phyloP scores from a whole-genome alignment of 2,113 vertebrate genomes.

The Gallinago jamesoni region DNA sequence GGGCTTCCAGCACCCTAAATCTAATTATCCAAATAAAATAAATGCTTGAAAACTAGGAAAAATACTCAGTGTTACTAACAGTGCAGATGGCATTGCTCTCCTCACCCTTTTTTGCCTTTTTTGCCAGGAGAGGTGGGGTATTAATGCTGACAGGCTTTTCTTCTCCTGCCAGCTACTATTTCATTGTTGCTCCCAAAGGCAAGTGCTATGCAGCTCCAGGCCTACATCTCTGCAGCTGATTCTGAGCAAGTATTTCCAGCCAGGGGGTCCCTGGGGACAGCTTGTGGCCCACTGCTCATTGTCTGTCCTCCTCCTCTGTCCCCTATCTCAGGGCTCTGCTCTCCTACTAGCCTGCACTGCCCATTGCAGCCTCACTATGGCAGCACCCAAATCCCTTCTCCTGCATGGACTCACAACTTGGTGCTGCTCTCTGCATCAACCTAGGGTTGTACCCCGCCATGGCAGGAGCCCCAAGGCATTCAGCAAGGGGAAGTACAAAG shows the following conservation, averaged over 20 bases:
- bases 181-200: fast-evolving
- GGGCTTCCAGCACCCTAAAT: not conserved
- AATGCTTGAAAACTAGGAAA: not conserved
- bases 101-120: not conserved
- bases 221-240: too few relatives aligned
- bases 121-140: not conserved
- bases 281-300: fast-evolving
- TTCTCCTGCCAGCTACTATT: not conserved
- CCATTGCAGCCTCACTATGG: fast-evolving
- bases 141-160: not conserved
- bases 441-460: not conserved
- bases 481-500: not conserved
- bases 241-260: not conserved
- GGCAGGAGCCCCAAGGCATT: not conserved
- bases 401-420: not conserved
- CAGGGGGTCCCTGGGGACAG: not conserved
- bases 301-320: not conserved
- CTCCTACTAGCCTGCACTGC: not conserved
- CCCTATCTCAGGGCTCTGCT: fast-evolving
- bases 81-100: fast-evolving
- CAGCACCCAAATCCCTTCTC: fast-evolving
- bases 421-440: not conserved
- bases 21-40: not conserved
- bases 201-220: not conserved
- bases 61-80: not conserved